Base-by-base conservation (phyloP, 1,140 invertebrate genomes). In the Dendrolimus kikuchii region DNA sequence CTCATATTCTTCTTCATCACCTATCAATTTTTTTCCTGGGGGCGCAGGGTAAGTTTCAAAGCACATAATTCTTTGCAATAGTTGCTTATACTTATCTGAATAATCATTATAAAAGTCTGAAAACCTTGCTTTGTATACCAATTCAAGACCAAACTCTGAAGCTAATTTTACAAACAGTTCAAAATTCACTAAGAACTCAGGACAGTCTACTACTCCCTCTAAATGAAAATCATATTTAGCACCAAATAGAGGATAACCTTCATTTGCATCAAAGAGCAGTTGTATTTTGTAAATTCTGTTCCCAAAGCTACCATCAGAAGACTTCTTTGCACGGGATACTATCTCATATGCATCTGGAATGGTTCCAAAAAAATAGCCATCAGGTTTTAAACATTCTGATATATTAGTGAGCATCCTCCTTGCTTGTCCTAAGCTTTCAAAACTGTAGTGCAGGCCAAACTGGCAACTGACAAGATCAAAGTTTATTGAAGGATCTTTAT, bases 171-270 rank as follows among this genome's bases (percentile, higher is more conserved):
- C 87, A 53, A 99, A 89, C 5, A 93, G 89, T 37, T 96, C 94
- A 82, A 99, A 95, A 86, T 99, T 93, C 8, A 99, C 97, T 38
- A 99, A 88, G 89, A 99, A 99, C 82, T 99, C 98, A 37, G 98
- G 98, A 88, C 98, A 99, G 81, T 99, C 93, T 0, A 99, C 98
- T 8, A 98, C 96, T 44, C 95, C 97, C 76, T 99, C 96, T 49
- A 99, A 86, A 74, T 96, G 92, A 81, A 99, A 99, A 83, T 98
- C 92, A 88, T 99, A 99, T 83, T 97, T 96, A 40, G 95, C 96
- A 44, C 98, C 98, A 90, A 99, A 99, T 7, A 99, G 78, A 5
- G 96, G 95, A 64, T 92, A 91, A 7, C 91, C 90, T 44, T 92
- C 88, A 62, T 92, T 88, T 38, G 89, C 88, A 66, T 95, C 91